phyloP scores from a whole-genome alignment of 2,888 invertebrate species.

The Eurytoma adleriae region DNA sequence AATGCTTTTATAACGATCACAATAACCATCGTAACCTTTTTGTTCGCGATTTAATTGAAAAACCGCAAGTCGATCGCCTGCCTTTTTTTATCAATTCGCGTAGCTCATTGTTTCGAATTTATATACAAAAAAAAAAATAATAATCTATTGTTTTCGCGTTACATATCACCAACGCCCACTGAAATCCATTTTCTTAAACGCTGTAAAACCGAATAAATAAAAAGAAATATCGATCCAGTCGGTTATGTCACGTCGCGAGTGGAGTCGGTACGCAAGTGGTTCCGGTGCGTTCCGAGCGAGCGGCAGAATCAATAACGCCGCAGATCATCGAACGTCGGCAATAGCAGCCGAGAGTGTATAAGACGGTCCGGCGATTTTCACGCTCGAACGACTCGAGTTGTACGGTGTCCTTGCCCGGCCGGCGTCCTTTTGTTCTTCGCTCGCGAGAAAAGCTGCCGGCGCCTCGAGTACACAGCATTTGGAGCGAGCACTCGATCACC shows the following conservation, averaged over 20 bases:
- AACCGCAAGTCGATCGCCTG: too few species aligned
- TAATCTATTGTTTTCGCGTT: neutral
- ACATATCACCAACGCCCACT: neutral
- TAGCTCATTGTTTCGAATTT: too few species aligned
- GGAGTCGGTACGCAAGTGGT: constrained; percentile 8
- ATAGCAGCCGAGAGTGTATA: neutral
- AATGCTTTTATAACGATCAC: too few species aligned
- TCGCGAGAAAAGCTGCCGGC: neutral
- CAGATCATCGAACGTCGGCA: constrained; percentile 60
- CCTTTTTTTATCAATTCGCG: too few species aligned
- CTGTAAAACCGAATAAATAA: too few species aligned
- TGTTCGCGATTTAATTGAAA: too few species aligned
- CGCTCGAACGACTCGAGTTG: neutral
- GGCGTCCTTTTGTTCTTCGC: neutral
- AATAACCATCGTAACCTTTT: too few species aligned
- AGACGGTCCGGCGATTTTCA: constrained; percentile 36
- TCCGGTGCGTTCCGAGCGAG: constrained; percentile 53
- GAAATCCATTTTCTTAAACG: constrained; percentile 1
- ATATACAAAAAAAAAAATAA: neutral
- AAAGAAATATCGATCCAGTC: neutral
- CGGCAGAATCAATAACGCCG: constrained; percentile 63
- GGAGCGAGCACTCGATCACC: neutral
- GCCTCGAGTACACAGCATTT: neutral
- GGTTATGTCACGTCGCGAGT: neutral
- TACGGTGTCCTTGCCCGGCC: neutral